Base-by-base conservation (phyloP, 2,797 vertebrate genomes). In the Artibeus jamaicensis region DNA sequence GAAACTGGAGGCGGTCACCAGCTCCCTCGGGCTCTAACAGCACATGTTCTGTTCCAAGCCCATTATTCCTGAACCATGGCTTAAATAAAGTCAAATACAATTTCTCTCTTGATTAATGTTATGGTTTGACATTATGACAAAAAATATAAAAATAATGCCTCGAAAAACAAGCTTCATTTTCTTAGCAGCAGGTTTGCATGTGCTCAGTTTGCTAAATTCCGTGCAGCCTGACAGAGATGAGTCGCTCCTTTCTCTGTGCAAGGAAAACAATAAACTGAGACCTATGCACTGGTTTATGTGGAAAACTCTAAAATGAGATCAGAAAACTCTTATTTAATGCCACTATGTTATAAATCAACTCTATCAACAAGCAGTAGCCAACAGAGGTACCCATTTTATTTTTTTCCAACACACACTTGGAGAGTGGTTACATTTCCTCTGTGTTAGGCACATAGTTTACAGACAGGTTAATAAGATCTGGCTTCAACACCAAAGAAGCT, bases 191-290 rank as follows among this genome's bases (percentile, higher is more conserved):
- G 44, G 65, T 86, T 50, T 83, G 32, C 53, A 78, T 94, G 87
- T 95, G 53, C 37, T 79, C 76, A 67, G 76, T 95, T 71, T 92
- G 73, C 84, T 95, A 90, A 96, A 93, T 59, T 59, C 93, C 92
- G 5, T 2, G 44, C 62, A 96, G 71, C 37, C 65, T 93, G 67
- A 79, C 96, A 96, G 85, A 62, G 16, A 59, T 95, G 91, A 97
- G 55, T 86, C 86, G 91, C 32, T 85, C 48, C 34, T 85, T 92
- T 55, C 76, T 71, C 39, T 48, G 88, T 53, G 68, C 96, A 97
- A 97, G 87, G 67, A 93, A 94, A 96, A 97, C 26, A 97, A 91
- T 93, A 93, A 97, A 86, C 26, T 94, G 90, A 97, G 48, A 96
- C 96, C 50, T 83, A 3, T 79, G 59, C n/a, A 93, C 73, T 96